Base-by-base conservation (phyloP, 2,797 vertebrate genomes). In the Urophycis tenuis region DNA sequence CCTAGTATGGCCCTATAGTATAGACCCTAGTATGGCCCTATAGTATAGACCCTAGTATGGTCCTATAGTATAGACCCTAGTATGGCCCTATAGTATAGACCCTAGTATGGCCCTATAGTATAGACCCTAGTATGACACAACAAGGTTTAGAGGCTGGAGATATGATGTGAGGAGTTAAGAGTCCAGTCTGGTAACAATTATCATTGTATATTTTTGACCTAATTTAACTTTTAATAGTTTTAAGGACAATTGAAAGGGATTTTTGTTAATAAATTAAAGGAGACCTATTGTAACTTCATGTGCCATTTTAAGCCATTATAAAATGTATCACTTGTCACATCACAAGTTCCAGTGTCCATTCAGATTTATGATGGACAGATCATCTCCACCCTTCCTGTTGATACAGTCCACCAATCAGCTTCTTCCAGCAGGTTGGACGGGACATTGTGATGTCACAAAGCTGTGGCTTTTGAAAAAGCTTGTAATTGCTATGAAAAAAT, bases 191-290 rank as follows among this genome's bases (percentile, higher is more conserved):
- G 49, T 22, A 67, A 29, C 10, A 67, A 1, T 67, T 64, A 22
- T 67, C 29, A 22, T 53, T 60, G 15, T 60, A 9, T n/a, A n/a
- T 60, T n/a, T n/a, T 9, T 60, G n/a, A 60, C 7, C 15, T 25
- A 2, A 60, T n/a, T 60, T 60, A 22, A 53, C 49, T 60, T 39
- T 60, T 19, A 60, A 4, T 17, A 67, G 6, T 81, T 80, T 80
- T 36, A 82, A 69, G 75, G 75, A 29, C 69, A 80, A 80, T 83
- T 71, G 69, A 33, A 60, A 74, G 60, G 81, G 79, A 69, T 78
- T 79, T 75, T 73, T 87, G 81, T 87, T 81, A 39, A 81, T 78
- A 32, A 17, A 14, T 31, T 25, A 25, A 60, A 25, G 22, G 49
- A n/a, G 49, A 15, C 19, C 1, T 25, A 64, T 64, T 64, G 53